Evolutionary conservation across 2,797 vertebrate genomes (phyloP), one percentile per base, ranked within the genome.

Genomic region (Anguilla marmorata): DNA sequence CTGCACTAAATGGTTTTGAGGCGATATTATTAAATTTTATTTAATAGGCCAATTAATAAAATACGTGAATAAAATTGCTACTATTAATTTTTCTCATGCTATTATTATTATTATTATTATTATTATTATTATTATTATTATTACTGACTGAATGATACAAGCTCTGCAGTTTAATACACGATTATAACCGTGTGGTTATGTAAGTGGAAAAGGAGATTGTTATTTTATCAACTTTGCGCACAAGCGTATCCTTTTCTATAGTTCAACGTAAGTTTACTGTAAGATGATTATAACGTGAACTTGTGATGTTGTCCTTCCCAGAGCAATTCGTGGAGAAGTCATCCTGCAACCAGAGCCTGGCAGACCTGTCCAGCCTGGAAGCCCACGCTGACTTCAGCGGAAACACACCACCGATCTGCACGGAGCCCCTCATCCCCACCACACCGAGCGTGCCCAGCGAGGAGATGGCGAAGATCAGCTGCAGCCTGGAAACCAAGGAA

Each of bases 311-410:
- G 60, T 60, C 24, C n/a, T 12, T n/a, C 63, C 87, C 93, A 99
- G 98, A 99, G 86, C 98, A 99, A 95, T 99, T 99, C 86, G 98
- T 99, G 91, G 98, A 99, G 95, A 99, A 99, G 93, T 98, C 98
- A 0, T 97, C 98, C 48, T 98, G 98, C 88, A 94, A 95, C 72
- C 98, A 98, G 92, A 92, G 96, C 24, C 91, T 98, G 92, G 95
- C 95, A 0, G 98, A 99, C 87, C 94, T 98, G 91, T 95, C 97
- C 76, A 94, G 96, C 66, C 93, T 98, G 94, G 98, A 99, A 0
- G 93, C 93, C 0, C 97, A 96, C 33, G 96, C 95, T 1, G 98
- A 98, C 60, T 98, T 97, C 91, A 92, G 94, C 91, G 92, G 94
- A 90, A 91, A 92, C 91, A 92, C 92, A 91, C 93, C 94, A 1